Conservation (phyloP, 2,888 invertebrate species). For the Cylindroiulus punctatus region DNA sequence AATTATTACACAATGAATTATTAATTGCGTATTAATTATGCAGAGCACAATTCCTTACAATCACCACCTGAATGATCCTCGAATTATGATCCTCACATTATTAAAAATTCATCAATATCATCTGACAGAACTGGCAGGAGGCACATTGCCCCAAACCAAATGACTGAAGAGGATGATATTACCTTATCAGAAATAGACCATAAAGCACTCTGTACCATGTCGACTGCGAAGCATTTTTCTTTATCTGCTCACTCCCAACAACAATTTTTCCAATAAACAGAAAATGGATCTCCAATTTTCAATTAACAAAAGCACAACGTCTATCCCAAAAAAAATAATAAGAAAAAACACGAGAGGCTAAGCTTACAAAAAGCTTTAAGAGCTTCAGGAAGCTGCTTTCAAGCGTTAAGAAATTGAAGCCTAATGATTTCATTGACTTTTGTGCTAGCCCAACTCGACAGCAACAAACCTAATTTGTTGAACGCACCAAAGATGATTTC, state of each 20-base stretch:
- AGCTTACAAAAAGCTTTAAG: neutral
- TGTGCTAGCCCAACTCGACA: neutral
- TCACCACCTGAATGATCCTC: no score
- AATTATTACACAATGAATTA: no score
- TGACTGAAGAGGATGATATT: slow-evolving; percentile 16
- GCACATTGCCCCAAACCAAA: no score
- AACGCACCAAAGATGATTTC: neutral
- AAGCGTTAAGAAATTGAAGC: slow-evolving; percentile 18
- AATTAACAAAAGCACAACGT: neutral
- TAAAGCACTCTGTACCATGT: neutral
- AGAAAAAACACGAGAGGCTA: neutral
- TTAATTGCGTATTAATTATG: no score
- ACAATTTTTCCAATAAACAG: neutral
- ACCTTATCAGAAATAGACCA: neutral
- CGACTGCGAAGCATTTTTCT: neutral
- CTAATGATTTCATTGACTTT: slow-evolving; percentile 6
- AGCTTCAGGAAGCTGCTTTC: slow-evolving; percentile 8
- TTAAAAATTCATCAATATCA: no score
- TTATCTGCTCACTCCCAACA: neutral
- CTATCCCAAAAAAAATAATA: neutral
- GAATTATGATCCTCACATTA: no score
- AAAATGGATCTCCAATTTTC: neutral
- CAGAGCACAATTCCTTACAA: no score
- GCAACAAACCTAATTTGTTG: slow-evolving; percentile 18
- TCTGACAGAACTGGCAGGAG: no score